A percentile compares a stretch with the other conserved stretches of the same genome.
Conservation (phyloP, 1,140 invertebrate species). For the Pogonognathellus flavescens region DNA sequence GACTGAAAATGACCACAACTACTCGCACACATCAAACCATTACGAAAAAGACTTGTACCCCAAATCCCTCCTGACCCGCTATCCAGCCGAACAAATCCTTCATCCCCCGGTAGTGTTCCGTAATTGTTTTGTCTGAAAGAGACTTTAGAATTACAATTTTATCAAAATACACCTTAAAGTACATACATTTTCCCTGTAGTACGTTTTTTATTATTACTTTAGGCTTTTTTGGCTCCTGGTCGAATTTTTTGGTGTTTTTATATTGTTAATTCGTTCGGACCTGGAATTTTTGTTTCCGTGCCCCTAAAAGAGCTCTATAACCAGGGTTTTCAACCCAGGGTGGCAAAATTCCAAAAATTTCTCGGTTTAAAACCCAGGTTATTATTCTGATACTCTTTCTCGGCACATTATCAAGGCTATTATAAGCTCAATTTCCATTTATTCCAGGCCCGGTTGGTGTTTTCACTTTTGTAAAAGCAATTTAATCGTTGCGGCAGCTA, state of each 20-base stretch:
- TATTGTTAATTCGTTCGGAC: too few species aligned
- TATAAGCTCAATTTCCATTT: too few species aligned
- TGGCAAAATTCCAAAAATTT: too few species aligned
- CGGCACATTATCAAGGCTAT: too few species aligned
- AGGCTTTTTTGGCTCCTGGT: slow-evolving; percentile 12
- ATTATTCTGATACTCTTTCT: too few species aligned
- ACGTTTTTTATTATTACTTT: slow-evolving; percentile 41
- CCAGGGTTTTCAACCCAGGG: too few species aligned
- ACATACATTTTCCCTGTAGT: slow-evolving; percentile 41
- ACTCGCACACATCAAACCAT: background rate
- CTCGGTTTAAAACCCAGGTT: too few species aligned
- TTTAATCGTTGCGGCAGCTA: background rate
- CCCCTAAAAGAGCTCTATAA: too few species aligned
- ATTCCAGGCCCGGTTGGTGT: too few species aligned
- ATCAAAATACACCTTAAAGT: slow-evolving; percentile 42
- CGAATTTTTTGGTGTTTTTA: slow-evolving; percentile 37
- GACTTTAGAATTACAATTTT: slow-evolving; percentile 29
- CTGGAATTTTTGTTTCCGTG: too few species aligned
- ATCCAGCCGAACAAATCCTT: background rate
- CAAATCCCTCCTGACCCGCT: slow-evolving; percentile 42
- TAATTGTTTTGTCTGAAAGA: slow-evolving; percentile 33
- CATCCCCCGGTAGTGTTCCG: slow-evolving; percentile 16
- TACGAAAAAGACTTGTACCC: background rate
- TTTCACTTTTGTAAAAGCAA: slow-evolving; percentile 5
- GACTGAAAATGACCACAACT: slow-evolving; percentile 19